Evolutionary conservation across 2,113 vertebrate species (phyloP).

Genomic region (Chaetura pelagica): DNA sequence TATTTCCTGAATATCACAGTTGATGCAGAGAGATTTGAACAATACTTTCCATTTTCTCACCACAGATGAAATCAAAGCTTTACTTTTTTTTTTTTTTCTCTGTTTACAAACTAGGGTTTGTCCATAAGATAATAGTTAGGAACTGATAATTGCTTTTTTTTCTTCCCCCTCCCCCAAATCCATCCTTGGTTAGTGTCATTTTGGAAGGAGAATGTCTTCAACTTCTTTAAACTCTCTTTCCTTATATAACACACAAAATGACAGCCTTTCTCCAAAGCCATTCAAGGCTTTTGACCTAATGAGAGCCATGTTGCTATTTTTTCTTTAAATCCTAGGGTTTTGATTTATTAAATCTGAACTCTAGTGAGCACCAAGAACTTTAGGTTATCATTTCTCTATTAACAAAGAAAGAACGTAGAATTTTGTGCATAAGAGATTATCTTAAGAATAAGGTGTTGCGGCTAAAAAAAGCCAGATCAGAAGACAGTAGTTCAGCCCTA

Average conservation of each 20-base stretch:
- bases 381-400: not conserved
- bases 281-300: not conserved
- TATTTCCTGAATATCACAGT: not conserved
- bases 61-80: not conserved
- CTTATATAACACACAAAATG: not conserved
- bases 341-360: not conserved
- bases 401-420: not conserved
- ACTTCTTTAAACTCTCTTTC: not conserved
- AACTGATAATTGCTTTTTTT: not conserved
- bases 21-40: not conserved
- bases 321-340: not conserved
- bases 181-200: not conserved
- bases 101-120: not conserved
- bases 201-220: not conserved
- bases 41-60: not conserved
- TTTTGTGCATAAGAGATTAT: not conserved
- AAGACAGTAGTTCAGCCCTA: not conserved
- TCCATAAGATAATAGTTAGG: not conserved
- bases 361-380: not conserved
- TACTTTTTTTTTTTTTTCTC: not conserved
- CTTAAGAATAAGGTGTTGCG: not conserved
- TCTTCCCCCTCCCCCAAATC: fast-evolving
- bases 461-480: not conserved
- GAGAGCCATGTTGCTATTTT: not conserved
- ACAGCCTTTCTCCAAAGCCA: not conserved